Percentiles rank a stretch among this genome's conserved stretches.
Conservation (phyloP, 2,888 invertebrate genomes). For the Syrphus vitripennis region DNA sequence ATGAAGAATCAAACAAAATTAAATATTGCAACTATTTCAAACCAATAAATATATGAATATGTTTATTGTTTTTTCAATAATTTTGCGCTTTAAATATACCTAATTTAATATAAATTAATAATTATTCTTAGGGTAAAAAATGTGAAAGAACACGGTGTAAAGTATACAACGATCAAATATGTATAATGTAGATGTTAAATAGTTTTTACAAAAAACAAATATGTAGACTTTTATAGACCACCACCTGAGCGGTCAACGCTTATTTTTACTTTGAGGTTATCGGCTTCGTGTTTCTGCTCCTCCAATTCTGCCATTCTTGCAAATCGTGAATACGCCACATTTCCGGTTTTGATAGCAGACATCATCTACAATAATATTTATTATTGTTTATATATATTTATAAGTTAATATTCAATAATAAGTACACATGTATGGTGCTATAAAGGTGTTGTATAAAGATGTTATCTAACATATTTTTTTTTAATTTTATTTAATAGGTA, state of each 20-base stretch:
- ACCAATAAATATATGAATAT: constrained; percentile 23
- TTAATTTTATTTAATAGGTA: too few species aligned
- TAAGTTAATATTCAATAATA: too few species aligned
- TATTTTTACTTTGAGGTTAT: constrained; percentile 89
- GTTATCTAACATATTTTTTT: too few species aligned
- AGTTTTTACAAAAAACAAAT: constrained; percentile 21
- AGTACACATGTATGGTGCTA: too few species aligned
- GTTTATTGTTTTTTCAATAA: constrained; percentile 36
- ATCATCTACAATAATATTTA: constrained; percentile 90
- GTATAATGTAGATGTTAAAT: constrained; percentile 56
- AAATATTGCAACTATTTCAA: constrained; percentile 29
- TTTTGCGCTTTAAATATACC: constrained; percentile 32
- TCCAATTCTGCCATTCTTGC: constrained; percentile 97
- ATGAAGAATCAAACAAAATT: constrained; percentile 17
- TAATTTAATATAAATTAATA: constrained; percentile 42
- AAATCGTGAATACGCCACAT: constrained; percentile 96
- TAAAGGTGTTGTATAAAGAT: too few species aligned
- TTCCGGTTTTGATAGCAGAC: constrained; percentile 98
- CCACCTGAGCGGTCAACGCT: constrained; percentile 97
- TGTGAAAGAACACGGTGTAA: constrained; percentile 52
- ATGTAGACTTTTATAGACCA: constrained; percentile 87
- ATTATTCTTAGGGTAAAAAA: constrained; percentile 43
- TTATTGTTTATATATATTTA: not conserved
- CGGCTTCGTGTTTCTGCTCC: constrained; percentile 91
- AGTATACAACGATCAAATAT: constrained; percentile 68